Evolutionary conservation across 2,113 vertebrate species (phyloP).

Genomic region (Misgurnus mizolepis): DNA sequence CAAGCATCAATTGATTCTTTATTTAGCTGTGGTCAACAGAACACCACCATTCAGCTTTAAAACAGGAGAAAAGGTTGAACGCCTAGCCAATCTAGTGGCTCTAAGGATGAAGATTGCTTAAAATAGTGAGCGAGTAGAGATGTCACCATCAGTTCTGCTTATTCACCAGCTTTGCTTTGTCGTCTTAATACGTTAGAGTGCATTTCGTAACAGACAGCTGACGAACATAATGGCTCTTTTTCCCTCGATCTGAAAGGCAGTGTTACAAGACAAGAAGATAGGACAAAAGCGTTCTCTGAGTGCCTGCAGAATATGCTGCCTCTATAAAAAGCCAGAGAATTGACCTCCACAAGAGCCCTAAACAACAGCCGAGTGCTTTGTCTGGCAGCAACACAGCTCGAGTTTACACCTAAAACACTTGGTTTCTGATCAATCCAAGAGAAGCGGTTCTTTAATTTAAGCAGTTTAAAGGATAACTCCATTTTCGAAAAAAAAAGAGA

Average conservation of each 20-base stretch:
- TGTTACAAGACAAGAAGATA: conserved; percentile 15
- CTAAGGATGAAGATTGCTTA: background rate
- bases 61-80: conserved; percentile 7
- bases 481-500: too few species aligned
- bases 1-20: conserved; percentile 39
- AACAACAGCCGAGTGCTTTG: background rate
- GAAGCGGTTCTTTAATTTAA: background rate
- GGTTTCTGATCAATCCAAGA: background rate
- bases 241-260: conserved; percentile 4
- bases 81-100: background rate
- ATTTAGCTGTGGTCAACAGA: conserved; percentile 19
- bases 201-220: conserved; percentile 20
- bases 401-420: background rate
- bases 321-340: conserved; percentile 67
- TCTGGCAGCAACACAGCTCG: background rate
- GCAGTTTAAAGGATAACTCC: too few species aligned
- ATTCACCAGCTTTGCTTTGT: conserved; percentile 39
- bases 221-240: conserved; percentile 23
- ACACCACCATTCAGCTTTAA: conserved; percentile 2
- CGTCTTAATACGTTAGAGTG: conserved; percentile 17
- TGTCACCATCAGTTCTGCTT: conserved; percentile 22
- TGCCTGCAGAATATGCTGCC: conserved; percentile 51
- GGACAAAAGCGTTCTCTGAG: conserved; percentile 31
- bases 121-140: conserved; percentile 20
- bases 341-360: conserved; percentile 62